Conservation (phyloP, 2,113 vertebrate genomes). For the Larimichthys polyactis region DNA sequence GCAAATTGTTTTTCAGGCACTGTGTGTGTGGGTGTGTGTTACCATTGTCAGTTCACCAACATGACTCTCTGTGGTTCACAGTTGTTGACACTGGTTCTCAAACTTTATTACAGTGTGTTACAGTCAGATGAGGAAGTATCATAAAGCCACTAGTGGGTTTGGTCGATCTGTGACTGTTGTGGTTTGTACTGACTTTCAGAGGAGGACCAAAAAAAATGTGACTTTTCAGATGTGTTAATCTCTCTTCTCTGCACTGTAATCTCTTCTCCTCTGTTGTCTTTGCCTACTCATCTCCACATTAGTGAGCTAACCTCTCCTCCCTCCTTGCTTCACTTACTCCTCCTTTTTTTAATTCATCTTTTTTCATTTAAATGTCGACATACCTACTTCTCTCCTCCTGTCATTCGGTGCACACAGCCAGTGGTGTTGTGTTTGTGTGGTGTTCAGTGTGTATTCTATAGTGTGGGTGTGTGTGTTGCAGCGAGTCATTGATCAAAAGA, state of each 20-base stretch:
- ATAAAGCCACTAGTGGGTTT: slow-evolving; percentile 10
- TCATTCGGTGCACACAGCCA: background rate
- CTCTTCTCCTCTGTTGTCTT: background rate
- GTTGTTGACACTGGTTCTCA: slow-evolving; percentile 22
- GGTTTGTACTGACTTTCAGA: slow-evolving; percentile 3
- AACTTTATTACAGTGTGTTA: background rate
- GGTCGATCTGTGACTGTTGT: slow-evolving; percentile 18
- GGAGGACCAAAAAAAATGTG: background rate
- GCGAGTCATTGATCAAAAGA: slow-evolving; percentile 52
- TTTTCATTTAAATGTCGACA: too few relatives aligned
- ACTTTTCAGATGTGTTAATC: background rate
- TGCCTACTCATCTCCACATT: background rate
- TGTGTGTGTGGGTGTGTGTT: slow-evolving; percentile 21
- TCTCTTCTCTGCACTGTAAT: background rate
- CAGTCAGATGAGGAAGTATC: slow-evolving; percentile 8
- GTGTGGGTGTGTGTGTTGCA: background rate
- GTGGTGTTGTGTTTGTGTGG: slow-evolving; percentile 13
- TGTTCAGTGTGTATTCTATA: slow-evolving; percentile 4
- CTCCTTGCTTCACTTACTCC: background rate
- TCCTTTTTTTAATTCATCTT: too few relatives aligned
- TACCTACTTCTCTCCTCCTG: slow-evolving; percentile 15
- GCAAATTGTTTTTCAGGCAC: slow-evolving; percentile 43
- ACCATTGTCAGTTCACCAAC: slow-evolving; percentile 8
- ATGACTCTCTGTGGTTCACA: slow-evolving; percentile 8
- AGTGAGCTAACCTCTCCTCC: background rate